These are phyloP conservation scores for Sinocyclocheilus maitianheensis DNA, from an alignment of 2,113 vertebrate genomes.

Conservation along the genomic window DNA sequence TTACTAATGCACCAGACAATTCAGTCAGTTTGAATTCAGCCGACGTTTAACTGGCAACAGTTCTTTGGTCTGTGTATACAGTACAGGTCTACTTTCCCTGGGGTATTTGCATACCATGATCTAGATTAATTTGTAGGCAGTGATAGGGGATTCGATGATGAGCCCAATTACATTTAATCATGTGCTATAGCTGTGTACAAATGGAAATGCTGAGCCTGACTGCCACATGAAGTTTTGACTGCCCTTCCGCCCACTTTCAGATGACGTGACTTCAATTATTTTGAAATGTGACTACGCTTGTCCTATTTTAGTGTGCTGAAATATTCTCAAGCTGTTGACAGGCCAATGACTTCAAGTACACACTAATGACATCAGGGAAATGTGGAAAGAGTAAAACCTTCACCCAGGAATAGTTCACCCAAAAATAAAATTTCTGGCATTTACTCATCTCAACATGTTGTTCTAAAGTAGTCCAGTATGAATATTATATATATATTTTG, in stretches of 20 bases:
- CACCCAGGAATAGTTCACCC: conserved; percentile 3
- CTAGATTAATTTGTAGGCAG: conserved; percentile 55
- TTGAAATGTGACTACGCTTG: conserved; percentile 29
- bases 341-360: conserved; percentile 5
- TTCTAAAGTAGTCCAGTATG: background rate
- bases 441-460: conserved; percentile 1
- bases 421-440: background rate
- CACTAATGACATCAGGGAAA: conserved; percentile 23
- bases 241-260: conserved; percentile 24
- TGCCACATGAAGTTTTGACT: conserved; percentile 21
- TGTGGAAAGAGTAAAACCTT: conserved; percentile 15
- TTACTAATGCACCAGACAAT: conserved; percentile 53
- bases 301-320: conserved; percentile 22
- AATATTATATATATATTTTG: too few relatives aligned
- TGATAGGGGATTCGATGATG: conserved; percentile 52
- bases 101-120: conserved; percentile 58
- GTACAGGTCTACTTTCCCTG: conserved; percentile 36
- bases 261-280: conserved; percentile 12
- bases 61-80: conserved; percentile 25
- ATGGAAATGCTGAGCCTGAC: conserved; percentile 25
- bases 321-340: conserved; percentile 34
- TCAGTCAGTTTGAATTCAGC: conserved; percentile 53
- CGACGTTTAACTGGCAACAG: conserved; percentile 49
- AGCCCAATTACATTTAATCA: conserved; percentile 60
- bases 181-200: conserved; percentile 58